Evolutionary conservation across 1,140 invertebrate genomes (phyloP).

Genomic region (Sinonovacula constricta): DNA sequence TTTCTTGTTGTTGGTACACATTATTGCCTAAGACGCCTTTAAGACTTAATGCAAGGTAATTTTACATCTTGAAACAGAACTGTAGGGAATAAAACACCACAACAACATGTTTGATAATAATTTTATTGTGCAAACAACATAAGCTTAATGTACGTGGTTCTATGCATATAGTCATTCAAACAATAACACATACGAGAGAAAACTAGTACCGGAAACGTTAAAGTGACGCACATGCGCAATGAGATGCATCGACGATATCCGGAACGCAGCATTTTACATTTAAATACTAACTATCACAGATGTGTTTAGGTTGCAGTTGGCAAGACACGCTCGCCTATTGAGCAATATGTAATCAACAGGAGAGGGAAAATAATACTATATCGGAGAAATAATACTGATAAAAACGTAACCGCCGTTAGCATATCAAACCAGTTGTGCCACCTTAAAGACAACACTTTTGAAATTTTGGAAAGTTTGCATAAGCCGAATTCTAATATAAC

Average conservation of each 20-base stretch:
- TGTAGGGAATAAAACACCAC: too few species aligned
- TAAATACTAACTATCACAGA: conserved; percentile 61
- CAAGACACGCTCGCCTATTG: conserved; percentile 36
- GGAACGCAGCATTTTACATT: conserved; percentile 13
- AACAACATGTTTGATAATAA: too few species aligned
- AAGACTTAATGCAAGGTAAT: too few species aligned
- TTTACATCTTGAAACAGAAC: too few species aligned
- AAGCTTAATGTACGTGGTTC: conserved; percentile 57
- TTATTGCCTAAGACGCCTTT: too few species aligned
- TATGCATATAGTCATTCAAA: conserved; percentile 55
- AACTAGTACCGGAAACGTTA: conserved; percentile 1
- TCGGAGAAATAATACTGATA: conserved; percentile 12
- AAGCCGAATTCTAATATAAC: too few species aligned
- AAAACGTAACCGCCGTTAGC: too few species aligned
- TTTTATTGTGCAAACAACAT: conserved; percentile 70
- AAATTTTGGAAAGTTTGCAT: too few species aligned
- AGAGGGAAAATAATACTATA: background rate
- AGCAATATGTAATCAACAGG: conserved; percentile 6
- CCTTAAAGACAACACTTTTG: too few species aligned
- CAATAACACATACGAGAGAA: conserved; percentile 27
- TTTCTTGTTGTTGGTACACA: too few species aligned
- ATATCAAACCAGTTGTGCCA: too few species aligned
- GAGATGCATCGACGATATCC: background rate
- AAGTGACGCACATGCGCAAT: conserved; percentile 14
- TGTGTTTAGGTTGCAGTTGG: conserved; percentile 42